Evolutionary conservation across 30 jellyfish, hydroid and myxozoan species (phyloP).

Genomic region (Rhopilema esculentum): DNA sequence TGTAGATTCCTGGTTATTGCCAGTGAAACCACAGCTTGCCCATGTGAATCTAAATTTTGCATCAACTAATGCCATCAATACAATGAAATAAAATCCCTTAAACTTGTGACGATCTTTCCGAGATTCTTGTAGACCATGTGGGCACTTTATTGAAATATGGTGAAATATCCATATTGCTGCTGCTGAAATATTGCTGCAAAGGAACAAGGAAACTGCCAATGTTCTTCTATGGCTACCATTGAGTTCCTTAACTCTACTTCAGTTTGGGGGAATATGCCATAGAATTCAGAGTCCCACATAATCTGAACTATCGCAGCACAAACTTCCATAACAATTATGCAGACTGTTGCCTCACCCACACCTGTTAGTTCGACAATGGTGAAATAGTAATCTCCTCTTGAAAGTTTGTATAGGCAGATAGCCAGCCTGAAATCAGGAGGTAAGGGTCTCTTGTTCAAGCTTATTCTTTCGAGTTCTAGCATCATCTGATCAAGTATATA

Average conservation of each 20-base stretch:
- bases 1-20: constrained; percentile 50
- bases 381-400: no score
- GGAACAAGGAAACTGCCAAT: constrained; percentile 35
- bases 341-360: no score
- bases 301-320: no score
- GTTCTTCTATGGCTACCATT: constrained; percentile 3
- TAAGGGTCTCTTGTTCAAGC: neutral
- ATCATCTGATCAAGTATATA: constrained; percentile 12
- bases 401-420: no score
- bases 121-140: constrained; percentile 44
- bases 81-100: constrained; percentile 41
- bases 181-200: constrained; percentile 29
- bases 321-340: no score
- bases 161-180: constrained; percentile 9
- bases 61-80: constrained; percentile 47
- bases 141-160: no score
- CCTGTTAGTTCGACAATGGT: no score
- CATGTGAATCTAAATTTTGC: constrained; percentile 45
- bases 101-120: constrained; percentile 34
- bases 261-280: neutral
- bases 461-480: neutral
- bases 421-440: no score
- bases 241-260: neutral
- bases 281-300: neutral
- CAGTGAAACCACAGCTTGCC: constrained; percentile 69